Conservation (phyloP, 2,888 invertebrate genomes). For the Fragum sueziense region DNA sequence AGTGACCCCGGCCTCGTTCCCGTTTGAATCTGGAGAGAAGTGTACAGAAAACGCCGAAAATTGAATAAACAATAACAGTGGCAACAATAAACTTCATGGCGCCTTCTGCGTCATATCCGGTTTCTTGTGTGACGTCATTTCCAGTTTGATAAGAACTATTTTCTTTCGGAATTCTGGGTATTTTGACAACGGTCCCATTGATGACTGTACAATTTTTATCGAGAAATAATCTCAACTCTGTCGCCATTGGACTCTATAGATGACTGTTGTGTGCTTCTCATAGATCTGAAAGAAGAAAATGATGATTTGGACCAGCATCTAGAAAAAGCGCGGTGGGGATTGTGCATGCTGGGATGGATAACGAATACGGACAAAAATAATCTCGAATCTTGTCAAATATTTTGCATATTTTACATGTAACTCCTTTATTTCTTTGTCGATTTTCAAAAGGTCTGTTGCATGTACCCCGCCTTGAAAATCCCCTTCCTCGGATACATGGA, state of each 20-base stretch:
- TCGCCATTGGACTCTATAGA: neutral
- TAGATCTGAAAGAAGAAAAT: no score
- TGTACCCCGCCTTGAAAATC: no score
- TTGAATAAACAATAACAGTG: conserved; percentile 55
- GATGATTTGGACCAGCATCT: no score
- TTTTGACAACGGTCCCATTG: neutral
- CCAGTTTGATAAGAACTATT: neutral
- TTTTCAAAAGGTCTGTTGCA: no score
- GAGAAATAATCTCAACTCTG: neutral
- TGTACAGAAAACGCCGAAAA: conserved; percentile 50
- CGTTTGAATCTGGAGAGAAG: conserved; percentile 47
- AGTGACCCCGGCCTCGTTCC: conserved; percentile 35
- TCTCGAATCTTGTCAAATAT: no score
- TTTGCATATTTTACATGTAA: no score
- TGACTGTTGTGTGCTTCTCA: neutral
- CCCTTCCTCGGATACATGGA: no score
- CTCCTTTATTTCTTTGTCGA: no score
- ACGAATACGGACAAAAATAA: no score
- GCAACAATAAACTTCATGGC: conserved; percentile 57
- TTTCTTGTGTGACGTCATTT: neutral
- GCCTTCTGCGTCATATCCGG: conserved; percentile 37
- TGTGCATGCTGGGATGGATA: no score
- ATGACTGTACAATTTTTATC: neutral
- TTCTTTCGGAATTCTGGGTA: neutral
- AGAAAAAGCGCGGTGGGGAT: no score